Evolutionary conservation across 2,888 invertebrate species (phyloP), one percentile per base, ranked within the genome.

Genomic region (Erebia epiphron): DNA sequence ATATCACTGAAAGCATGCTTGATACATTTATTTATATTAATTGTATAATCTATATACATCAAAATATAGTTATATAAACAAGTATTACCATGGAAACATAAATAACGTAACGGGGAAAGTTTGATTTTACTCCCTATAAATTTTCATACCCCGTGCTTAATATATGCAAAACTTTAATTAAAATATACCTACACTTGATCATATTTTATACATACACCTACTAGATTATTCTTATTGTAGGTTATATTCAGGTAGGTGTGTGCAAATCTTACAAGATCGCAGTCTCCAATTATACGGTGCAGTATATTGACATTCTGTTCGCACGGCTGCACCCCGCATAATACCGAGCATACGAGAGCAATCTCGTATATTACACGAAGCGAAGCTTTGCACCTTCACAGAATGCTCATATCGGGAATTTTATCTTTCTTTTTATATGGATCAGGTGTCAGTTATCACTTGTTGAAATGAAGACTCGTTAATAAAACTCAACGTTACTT

Each of bases 241-340:
- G n/a, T n/a, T n/a, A n/a, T n/a, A n/a, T 54, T 65, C 16, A 54
- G 56, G 18, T 56, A 41, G n/a, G 58, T 26, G 35, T 63, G 49
- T 10, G 49, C 52, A 52, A 26, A 54, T 54, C 41, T 65, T 54
- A 65, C 65, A 65, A 66, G 66, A 57, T 57, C 43, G 56, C n/a
- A 57, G 21, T 43, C 66, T 57, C 66, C 46, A 57, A 56, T 56
- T 66, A 43, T 43, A 56, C 66, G 66, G 8, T 46, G 66, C 43
- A 43, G 56, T 66, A 65, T 66, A 70, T 73, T 70, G 70, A 70
- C 50, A 73, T 73, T 73, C 73, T 43, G 43, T 61, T 61, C 68
- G 57, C 71, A 50, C 52, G 65, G 54, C 50, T 62, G 62, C 68
- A 66, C 57, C 62, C 64, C 66, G 56, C 65, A 62, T 73, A 70